phyloP scores from a whole-genome alignment of 2,113 vertebrate genomes.

The Eulacestoma nigropectus region DNA sequence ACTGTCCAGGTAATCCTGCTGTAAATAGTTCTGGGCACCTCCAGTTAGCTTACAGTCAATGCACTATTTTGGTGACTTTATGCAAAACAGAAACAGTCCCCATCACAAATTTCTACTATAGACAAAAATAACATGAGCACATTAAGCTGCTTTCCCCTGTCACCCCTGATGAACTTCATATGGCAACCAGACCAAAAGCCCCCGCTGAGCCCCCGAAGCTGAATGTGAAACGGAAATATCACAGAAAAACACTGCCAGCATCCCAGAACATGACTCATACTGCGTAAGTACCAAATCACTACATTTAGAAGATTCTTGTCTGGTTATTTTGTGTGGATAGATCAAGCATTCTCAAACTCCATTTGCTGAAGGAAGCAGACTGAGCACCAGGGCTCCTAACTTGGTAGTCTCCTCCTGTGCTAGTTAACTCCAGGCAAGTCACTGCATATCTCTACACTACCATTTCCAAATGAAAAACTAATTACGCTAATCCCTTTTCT shows the following conservation, averaged over 20 bases:
- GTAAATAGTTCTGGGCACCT: background rate
- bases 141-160: slow-evolving; percentile 38
- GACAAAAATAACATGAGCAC: slow-evolving; percentile 45
- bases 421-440: slow-evolving; percentile 7
- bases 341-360: background rate
- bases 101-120: background rate
- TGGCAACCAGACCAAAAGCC: slow-evolving; percentile 49
- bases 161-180: slow-evolving; percentile 56
- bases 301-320: background rate
- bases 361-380: background rate
- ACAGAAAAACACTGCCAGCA: background rate
- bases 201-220: slow-evolving; percentile 16
- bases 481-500: slow-evolving; percentile 21
- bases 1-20: background rate
- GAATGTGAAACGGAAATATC: slow-evolving; percentile 46
- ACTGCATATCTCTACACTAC: background rate
- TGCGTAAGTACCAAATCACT: background rate
- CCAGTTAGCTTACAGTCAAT: background rate
- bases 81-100: slow-evolving; percentile 10
- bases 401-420: background rate
- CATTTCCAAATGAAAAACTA: slow-evolving; percentile 35
- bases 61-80: slow-evolving; percentile 1
- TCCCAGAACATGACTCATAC: slow-evolving; percentile 51
- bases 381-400: background rate
- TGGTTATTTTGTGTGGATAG: background rate